Evolutionary conservation across 1,140 invertebrate genomes (phyloP).

Genomic region (Portunus trituberculatus): DNA sequence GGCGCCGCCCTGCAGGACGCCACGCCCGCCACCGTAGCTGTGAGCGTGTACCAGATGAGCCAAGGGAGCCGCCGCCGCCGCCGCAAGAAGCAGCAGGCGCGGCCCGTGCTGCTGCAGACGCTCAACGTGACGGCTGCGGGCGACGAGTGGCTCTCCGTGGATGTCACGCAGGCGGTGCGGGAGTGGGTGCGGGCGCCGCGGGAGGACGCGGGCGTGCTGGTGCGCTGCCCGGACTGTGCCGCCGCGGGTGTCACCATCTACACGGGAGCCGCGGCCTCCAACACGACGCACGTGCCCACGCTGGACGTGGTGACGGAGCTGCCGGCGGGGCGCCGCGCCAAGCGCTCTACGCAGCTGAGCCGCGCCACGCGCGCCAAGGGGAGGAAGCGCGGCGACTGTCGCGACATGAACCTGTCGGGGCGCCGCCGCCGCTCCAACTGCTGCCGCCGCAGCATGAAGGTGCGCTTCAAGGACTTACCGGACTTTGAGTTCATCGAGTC

Average conservation of each 20-base stretch:
- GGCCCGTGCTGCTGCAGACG: constrained; percentile 54
- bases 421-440: constrained; percentile 58
- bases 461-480: constrained; percentile 66
- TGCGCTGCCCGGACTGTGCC: constrained; percentile 64
- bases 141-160: constrained; percentile 63
- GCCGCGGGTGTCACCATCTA: constrained; percentile 69
- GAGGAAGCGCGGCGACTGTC: constrained; percentile 60
- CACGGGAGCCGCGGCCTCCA: constrained; percentile 59
- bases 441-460: constrained; percentile 69
- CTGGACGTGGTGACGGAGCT: constrained; percentile 67
- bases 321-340: constrained; percentile 61
- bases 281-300: constrained; percentile 68
- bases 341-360: constrained; percentile 49
- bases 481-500: constrained; percentile 66
- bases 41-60: constrained; percentile 65
- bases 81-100: constrained; percentile 47
- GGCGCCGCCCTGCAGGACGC: constrained; percentile 47
- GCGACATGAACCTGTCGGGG: constrained; percentile 47
- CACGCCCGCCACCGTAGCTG: constrained; percentile 48
- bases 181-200: constrained; percentile 58
- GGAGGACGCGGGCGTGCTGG: constrained; percentile 63
- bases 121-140: constrained; percentile 63
- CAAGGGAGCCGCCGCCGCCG: background rate
- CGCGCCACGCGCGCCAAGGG: constrained; percentile 62
- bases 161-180: constrained; percentile 58